Evolutionary conservation across 64 coral and sea anemone genomes (phyloP).

Genomic region (Montipora cactus): DNA sequence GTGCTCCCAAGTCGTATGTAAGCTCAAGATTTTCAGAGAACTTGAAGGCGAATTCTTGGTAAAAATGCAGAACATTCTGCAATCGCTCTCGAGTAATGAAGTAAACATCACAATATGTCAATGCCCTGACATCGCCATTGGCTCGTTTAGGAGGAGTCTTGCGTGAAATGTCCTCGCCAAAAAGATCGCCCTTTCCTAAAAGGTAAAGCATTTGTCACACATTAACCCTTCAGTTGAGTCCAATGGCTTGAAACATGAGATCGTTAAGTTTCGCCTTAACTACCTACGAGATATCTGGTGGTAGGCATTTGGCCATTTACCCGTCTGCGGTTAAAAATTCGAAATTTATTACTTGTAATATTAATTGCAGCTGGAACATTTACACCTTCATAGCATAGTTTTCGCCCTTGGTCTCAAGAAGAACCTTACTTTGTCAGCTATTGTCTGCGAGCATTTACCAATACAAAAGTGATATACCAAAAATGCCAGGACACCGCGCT

Average conservation of each 20-base stretch:
- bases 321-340: no score
- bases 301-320: no score
- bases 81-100: constrained; percentile 91
- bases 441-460: no score
- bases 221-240: background rate
- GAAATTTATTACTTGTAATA: no score
- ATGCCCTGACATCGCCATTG: constrained; percentile 92
- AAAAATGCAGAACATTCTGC: constrained; percentile 88
- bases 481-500: no score
- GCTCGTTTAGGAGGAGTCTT: constrained; percentile 79
- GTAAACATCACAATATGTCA: constrained; percentile 93
- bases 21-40: constrained; percentile 87
- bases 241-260: background rate
- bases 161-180: constrained; percentile 93
- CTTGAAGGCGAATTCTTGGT: constrained; percentile 85
- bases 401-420: no score
- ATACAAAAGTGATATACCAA: no score
- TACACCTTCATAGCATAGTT: no score
- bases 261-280: no score
- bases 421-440: no score
- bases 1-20: constrained; percentile 88
- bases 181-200: constrained; percentile 90
- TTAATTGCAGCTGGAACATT: no score
- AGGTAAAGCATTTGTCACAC: background rate
- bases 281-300: no score